These are phyloP conservation scores for Plecotus auritus DNA, from an alignment of 2,113 vertebrate genomes.

Conservation along the genomic window DNA sequence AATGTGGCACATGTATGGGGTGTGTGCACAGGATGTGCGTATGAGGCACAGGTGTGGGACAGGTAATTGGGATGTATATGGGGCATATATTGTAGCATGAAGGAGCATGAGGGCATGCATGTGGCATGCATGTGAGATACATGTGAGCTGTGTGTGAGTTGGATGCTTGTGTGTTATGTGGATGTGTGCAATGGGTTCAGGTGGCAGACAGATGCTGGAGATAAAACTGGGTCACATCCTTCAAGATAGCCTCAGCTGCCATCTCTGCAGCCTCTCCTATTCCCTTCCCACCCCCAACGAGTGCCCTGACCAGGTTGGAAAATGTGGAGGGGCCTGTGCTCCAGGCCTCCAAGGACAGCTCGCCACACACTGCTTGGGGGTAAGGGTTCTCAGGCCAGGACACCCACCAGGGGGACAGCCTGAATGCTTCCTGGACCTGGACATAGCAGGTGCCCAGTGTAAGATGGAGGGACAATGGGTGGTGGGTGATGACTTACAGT, in stretches of 20 bases:
- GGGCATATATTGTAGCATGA: too few relatives aligned
- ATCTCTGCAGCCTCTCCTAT: background rate
- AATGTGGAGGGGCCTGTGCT: background rate
- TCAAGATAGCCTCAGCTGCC: background rate
- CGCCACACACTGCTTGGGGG: background rate
- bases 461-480: accelerated
- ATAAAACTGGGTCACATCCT: constrained; percentile 44
- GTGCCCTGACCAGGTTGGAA: background rate
- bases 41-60: background rate
- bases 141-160: background rate
- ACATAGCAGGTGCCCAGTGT: background rate
- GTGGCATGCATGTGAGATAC: background rate
- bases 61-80: background rate
- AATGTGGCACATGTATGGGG: background rate
- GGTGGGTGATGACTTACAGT: background rate
- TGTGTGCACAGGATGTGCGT: background rate
- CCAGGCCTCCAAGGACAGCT: background rate
- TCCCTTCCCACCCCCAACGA: too few relatives aligned
- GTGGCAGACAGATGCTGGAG: background rate
- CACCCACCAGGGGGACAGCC: background rate
- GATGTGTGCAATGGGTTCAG: background rate
- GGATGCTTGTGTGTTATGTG: background rate
- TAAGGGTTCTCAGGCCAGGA: background rate
- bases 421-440: background rate
- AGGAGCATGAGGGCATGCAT: background rate